Conservation (phyloP, 2,888 invertebrate genomes). For the Tolmerus cingulatus region DNA sequence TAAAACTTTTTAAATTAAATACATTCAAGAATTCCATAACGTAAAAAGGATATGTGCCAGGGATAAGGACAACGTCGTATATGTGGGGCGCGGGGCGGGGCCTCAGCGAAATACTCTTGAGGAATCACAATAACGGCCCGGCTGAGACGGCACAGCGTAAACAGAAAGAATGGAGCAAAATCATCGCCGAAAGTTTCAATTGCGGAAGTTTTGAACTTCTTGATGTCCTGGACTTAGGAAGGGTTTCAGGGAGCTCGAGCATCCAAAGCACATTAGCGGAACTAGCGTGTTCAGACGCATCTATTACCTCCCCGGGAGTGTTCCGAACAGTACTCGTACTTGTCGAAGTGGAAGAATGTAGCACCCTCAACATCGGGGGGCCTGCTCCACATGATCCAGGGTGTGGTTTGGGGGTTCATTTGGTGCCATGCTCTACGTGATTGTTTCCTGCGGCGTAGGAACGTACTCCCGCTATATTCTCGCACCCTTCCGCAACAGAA, state of each 20-base stretch:
- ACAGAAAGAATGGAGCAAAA: constrained; percentile 29
- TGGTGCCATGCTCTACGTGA: neutral
- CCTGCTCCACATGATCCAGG: neutral
- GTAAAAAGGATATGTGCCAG: constrained; percentile 32
- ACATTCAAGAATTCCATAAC: constrained; percentile 38
- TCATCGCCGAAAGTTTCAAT: constrained; percentile 37
- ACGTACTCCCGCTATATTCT: neutral
- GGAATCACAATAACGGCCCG: constrained; percentile 12
- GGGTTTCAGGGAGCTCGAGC: neutral
- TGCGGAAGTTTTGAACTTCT: constrained; percentile 40
- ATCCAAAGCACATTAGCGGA: constrained; percentile 15
- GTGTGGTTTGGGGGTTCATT: neutral
- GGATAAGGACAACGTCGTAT: neutral
- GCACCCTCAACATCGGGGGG: neutral
- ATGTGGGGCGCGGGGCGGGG: neutral
- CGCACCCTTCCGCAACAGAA: neutral
- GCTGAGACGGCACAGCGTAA: constrained; percentile 13
- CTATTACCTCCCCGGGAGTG: neutral
- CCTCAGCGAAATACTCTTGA: neutral
- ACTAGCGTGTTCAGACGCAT: constrained; percentile 5
- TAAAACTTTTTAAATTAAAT: constrained; percentile 42
- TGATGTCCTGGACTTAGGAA: constrained; percentile 11
- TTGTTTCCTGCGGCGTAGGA: neutral
- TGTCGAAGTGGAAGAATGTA: neutral
- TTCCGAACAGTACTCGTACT: neutral